phyloP scores from a whole-genome alignment of 2,113 vertebrate genomes.

The Planiliza haematocheilus region DNA sequence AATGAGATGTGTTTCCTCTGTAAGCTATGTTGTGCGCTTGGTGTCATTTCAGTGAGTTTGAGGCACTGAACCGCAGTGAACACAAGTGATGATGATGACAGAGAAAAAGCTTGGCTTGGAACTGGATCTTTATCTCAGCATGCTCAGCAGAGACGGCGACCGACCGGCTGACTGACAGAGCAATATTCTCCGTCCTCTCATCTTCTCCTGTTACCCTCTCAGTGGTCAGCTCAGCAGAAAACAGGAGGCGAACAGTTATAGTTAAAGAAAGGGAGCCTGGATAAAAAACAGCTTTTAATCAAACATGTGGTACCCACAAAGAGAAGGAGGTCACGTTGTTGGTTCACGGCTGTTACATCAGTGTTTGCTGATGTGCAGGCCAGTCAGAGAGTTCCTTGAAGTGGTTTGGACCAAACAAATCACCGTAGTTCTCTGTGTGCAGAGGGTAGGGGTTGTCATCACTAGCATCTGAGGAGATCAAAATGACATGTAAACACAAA shows the following conservation, averaged over 20 bases:
- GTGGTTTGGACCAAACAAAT: constrained; percentile 64
- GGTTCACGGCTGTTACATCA: constrained; percentile 32
- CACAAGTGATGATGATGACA: constrained; percentile 50
- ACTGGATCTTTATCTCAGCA: constrained; percentile 67
- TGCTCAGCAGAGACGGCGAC: constrained; percentile 52
- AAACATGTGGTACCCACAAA: background rate
- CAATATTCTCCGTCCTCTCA: constrained; percentile 16
- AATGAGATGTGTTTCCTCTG: constrained; percentile 54
- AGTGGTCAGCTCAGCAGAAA: constrained; percentile 49
- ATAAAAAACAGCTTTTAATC: background rate
- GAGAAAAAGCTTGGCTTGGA: constrained; percentile 75
- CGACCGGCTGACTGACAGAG: constrained; percentile 33
- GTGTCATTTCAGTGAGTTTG: constrained; percentile 49
- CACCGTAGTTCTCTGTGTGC: constrained; percentile 62
- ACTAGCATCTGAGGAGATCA: constrained; percentile 55
- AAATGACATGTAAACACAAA: constrained; percentile 15
- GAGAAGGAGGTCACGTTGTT: background rate
- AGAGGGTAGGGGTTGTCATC: constrained; percentile 58
- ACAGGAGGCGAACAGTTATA: constrained; percentile 10
- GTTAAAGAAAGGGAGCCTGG: background rate
- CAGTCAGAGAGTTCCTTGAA: constrained; percentile 71
- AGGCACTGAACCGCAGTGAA: constrained; percentile 54
- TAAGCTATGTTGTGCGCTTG: constrained; percentile 43
- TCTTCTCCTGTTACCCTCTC: constrained; percentile 38
- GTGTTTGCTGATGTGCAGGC: constrained; percentile 60